A percentile compares a stretch with the other conserved stretches of the same genome.
These are phyloP conservation scores for Apodemia mormo DNA, from an alignment of 2,888 invertebrate species.

Conservation along the genomic window DNA sequence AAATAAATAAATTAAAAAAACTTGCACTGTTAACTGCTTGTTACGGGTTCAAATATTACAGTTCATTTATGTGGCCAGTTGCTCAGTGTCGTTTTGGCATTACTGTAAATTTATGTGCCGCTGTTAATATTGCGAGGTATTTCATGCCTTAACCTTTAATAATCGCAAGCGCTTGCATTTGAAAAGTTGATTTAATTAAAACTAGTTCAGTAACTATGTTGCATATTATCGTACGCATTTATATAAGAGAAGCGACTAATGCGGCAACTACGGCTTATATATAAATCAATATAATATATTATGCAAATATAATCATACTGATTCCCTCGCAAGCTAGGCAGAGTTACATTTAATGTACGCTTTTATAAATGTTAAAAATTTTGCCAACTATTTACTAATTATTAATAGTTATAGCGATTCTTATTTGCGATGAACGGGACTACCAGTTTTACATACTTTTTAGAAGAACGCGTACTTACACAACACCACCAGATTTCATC, in stretches of 20 bases:
- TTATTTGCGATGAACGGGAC: too few relatives aligned
- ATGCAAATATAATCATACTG: too few relatives aligned
- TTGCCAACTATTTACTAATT: too few relatives aligned
- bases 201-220: constrained; percentile 30
- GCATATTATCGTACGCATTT: neutral
- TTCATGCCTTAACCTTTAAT: constrained; percentile 36
- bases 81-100: constrained; percentile 4
- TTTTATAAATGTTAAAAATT: too few relatives aligned
- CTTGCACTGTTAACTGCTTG: neutral
- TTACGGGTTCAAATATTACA: neutral
- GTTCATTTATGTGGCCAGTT: neutral
- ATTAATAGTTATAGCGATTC: too few relatives aligned
- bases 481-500: too few relatives aligned
- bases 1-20: neutral
- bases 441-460: too few relatives aligned
- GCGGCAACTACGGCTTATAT: too few relatives aligned
- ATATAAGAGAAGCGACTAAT: neutral
- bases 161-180: constrained; percentile 33
- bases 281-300: too few relatives aligned
- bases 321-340: too few relatives aligned
- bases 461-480: too few relatives aligned
- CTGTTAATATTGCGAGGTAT: constrained; percentile 28
- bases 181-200: constrained; percentile 38
- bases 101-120: constrained; percentile 16
- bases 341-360: too few relatives aligned